A percentile compares a stretch with the other conserved stretches of the same genome.
phyloP scores from a whole-genome alignment of 2,888 invertebrate genomes.

The Acrobasis suavella region DNA sequence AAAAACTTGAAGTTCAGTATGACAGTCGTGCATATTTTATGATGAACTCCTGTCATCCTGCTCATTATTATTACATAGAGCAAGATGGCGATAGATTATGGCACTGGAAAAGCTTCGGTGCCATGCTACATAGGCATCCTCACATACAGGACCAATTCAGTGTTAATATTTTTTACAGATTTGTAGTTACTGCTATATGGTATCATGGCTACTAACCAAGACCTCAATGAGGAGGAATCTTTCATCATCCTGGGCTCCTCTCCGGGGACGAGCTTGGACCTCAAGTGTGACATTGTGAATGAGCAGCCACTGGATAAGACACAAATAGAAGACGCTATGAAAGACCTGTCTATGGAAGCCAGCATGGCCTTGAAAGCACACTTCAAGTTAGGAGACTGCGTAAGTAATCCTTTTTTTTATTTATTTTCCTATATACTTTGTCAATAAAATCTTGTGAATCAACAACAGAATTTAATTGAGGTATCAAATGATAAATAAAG shows the following conservation, averaged over 20 bases:
- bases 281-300: constrained; percentile 53
- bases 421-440: too few relatives aligned
- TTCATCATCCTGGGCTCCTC: constrained; percentile 74
- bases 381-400: constrained; percentile 66
- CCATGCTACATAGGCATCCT: too few relatives aligned
- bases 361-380: constrained; percentile 71
- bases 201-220: constrained; percentile 54
- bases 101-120: too few relatives aligned
- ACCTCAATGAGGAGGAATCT: constrained; percentile 69
- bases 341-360: constrained; percentile 62
- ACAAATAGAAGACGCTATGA: constrained; percentile 68
- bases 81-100: too few relatives aligned
- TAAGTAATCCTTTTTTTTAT: constrained; percentile 45
- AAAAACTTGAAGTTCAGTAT: too few relatives aligned
- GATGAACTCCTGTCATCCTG: too few relatives aligned
- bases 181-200: constrained; percentile 25
- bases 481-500: too few relatives aligned
- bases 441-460: too few relatives aligned
- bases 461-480: too few relatives aligned
- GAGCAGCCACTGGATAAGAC: constrained; percentile 47
- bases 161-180: not conserved
- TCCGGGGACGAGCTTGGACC: constrained; percentile 65
- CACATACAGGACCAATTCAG: too few relatives aligned
- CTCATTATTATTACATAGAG: too few relatives aligned
- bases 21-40: too few relatives aligned